Conservation (phyloP, 2,888 invertebrate species). For the Leucozona laternaria region DNA sequence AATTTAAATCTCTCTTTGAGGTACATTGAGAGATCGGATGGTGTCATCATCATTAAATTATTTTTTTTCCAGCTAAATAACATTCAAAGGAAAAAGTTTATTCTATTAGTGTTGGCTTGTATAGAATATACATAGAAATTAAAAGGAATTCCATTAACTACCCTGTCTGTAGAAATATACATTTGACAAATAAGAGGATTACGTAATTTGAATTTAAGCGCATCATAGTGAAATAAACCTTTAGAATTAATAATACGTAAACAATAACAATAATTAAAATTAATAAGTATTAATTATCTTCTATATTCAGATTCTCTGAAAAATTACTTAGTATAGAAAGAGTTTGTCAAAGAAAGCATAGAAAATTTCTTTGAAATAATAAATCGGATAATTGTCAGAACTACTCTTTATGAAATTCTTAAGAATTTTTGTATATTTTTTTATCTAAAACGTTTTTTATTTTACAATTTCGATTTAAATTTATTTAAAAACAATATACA, state of each 20-base stretch:
- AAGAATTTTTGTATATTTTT: no score
- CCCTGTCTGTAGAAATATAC: not conserved
- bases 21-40: not conserved
- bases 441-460: no score
- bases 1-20: slow-evolving; percentile 11
- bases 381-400: not conserved
- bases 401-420: no score
- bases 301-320: not conserved
- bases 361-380: not conserved
- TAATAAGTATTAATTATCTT: not conserved
- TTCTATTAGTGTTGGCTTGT: not conserved
- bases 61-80: not conserved
- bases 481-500: no score
- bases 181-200: not conserved
- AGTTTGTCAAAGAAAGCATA: not conserved
- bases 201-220: not conserved
- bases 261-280: not conserved
- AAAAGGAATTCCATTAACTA: not conserved
- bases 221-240: not conserved
- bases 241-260: not conserved
- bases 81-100: not conserved
- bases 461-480: no score
- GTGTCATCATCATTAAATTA: slow-evolving; percentile 8
- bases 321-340: not conserved
- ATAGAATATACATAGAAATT: not conserved